Evolutionary conservation across 2,888 invertebrate species (phyloP), one percentile per base, ranked within the genome.

Genomic region (Chesias legatella): DNA sequence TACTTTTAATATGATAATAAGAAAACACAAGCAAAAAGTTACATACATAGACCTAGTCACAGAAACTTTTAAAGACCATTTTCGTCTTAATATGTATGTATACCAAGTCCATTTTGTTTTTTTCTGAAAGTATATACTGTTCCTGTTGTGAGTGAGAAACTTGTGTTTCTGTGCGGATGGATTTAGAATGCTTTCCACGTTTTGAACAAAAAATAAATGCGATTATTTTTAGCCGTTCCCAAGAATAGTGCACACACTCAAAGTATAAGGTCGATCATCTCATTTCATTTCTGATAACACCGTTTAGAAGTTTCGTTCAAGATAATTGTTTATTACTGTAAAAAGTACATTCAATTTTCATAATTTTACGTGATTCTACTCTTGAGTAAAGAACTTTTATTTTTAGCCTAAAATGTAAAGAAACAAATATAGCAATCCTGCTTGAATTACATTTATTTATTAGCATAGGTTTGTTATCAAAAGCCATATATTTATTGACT

Each of bases 181-280:
- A 8, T 25, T 17, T 17, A 17, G 13, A 25, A 10, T 8, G 8
- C 9, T 7, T 25, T 7, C 17, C 11, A 7, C 9, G 6, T 10
- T 25, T 21, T 20, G 8, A 24, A 8, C 10, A 27, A 20, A 29
- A 33, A 25, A 40, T 25, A 35, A 32, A 32, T 21, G 10, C 10
- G 3, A n/a, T 17, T 38, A 43, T 39, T 39, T 44, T 33, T 35
- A 36, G 22, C 20, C 9, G 10, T 10, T 32, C 23, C n/a, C 30
- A 39, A 38, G 33, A 25, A 17, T 17, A 13, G 27, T 37, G 17
- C 27, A 33, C 30, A 33, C 13, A 31, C 10, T 32, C 7, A 33
- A 39, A 37, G 43, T 63, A 58, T 52, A 57, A 38, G 58, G 51
- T 57, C 63, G 56, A 33, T 40, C 39, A 52, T 52, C 43, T 53